Base-by-base conservation (phyloP, 1,140 invertebrate species). In the Meloidogyne chitwoodi region DNA sequence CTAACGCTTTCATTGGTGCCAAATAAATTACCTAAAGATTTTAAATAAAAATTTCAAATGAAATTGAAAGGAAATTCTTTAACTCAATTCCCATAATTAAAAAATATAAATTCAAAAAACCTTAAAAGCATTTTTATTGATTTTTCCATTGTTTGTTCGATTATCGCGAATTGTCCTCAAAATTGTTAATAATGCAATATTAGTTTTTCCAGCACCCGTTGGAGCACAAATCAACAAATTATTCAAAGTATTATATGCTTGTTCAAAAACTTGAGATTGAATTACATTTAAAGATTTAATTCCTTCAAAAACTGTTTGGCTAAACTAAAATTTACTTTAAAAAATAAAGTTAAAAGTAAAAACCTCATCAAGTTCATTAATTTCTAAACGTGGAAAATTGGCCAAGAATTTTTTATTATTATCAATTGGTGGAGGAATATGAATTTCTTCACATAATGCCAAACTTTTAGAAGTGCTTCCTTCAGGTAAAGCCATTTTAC, bases 1-100 rank as follows among this genome's bases (percentile, higher is more conserved):
- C 96, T 24, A 99, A 88, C 1, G 97, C 96, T 90, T 99, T 99
- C 96, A 99, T 99, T 12, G 97, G 97, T 2, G 96, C 95, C 74
- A 99, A 93, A 88, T 99, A 99, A 73, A 73, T 73, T 27, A 73
- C 64, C 71, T 73, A 72, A 0, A 56, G 10, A 38, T 11, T 69
- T 34, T 12, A 6, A 48, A 56, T 19, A 27, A 19, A 62, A 24
- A 24, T 29, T n/a, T n/a, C n/a, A n/a, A n/a, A n/a, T n/a, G n/a
- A n/a, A n/a, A 80, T 68, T 24, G 31, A 29, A 81, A 77, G 48
- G 10, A 24, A 26, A 5, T n/a, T n/a, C 22, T 10, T 41, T 61
- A 11, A 16, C 0, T 2, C 2, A 1, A n/a, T 26, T 38, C 10
- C 29, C 29, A 31, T 31, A 31, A 31, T 38, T 38, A 8, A 38